phyloP scores from a whole-genome alignment of 2,888 invertebrate species.

The Ariolimax columbianus region DNA sequence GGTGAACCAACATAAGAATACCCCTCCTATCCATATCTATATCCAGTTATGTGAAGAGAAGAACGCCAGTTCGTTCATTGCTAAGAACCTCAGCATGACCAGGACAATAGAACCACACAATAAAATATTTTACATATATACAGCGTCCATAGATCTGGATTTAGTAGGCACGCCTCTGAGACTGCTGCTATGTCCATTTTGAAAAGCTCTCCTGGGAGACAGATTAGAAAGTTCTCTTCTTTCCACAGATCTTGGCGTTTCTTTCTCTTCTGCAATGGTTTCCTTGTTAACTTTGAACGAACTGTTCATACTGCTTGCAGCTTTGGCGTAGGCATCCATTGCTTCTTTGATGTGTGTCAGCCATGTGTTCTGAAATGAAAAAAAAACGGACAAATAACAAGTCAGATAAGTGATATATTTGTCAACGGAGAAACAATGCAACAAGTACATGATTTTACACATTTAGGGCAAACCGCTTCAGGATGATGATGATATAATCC shows the following conservation, averaged over 20 bases:
- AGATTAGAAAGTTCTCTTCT: background rate
- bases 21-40: too few relatives aligned
- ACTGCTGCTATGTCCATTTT: conserved; percentile 50
- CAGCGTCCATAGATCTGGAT: conserved; percentile 71
- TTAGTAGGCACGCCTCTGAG: conserved; percentile 61
- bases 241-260: background rate
- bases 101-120: too few relatives aligned
- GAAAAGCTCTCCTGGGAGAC: background rate
- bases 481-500: too few relatives aligned
- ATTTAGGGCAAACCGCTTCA: too few relatives aligned
- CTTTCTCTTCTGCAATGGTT: conserved; percentile 17
- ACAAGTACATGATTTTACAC: too few relatives aligned
- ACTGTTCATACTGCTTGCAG: conserved; percentile 55
- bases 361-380: conserved; percentile 80
- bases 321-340: conserved; percentile 81
- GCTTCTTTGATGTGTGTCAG: conserved; percentile 80
- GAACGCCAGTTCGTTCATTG: too few relatives aligned
- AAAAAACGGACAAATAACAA: background rate
- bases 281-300: conserved; percentile 54
- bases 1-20: too few relatives aligned
- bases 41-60: too few relatives aligned
- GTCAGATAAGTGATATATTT: too few relatives aligned
- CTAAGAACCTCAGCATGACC: too few relatives aligned
- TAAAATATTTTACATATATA: conserved; percentile 55
- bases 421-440: too few relatives aligned